Evolutionary conservation across 2,888 invertebrate species (phyloP), one percentile per base, ranked within the genome.

Genomic region (Eupithecia dodoneata): DNA sequence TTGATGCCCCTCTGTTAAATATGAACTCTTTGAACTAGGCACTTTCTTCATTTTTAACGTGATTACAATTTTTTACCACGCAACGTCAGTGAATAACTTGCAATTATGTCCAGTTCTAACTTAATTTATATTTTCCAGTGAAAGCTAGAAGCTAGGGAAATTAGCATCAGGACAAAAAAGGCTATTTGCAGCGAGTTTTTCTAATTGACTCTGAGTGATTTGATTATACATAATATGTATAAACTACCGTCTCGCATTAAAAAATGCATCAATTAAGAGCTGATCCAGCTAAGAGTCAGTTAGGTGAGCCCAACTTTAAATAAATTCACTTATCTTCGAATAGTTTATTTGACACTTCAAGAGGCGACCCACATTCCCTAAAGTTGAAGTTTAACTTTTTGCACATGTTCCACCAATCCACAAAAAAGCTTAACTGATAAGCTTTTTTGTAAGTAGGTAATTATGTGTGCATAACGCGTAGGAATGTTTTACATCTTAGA

Each of bases 121-220:
- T 63, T 30, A 63, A 63, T 63, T 63, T 63, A 63, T 63, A 12
- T 63, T 63, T 63, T 30, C 15, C 30, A 30, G 63, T 66, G 15
- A 66, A 65, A 66, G 66, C 42, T 42, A 42, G 66, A 66, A 42
- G 42, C 41, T 7, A 13, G 42, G 2, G 15, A 42, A 66, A 66
- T 66, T 66, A 63, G 30, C 63, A 63, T 4, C 7, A 59, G 18
- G 10, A 63, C 10, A 30, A 30, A 18, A 12, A 18, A 63, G 4
- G n/a, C 18, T 18, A 59, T 59, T 59, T 59, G n/a, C 59, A 30
- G 30, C 18, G n/a, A 9, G n/a, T n/a, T 59, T 59, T 63, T 59
- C 18, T 63, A 12, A 30, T 63, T 30, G 9, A 18, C 59, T 55
- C n/a, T 59, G 42, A 66, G 84, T 30, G 30, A 30, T 30, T 30